These are phyloP conservation scores for Sciurus vulgaris DNA, from an alignment of 2,797 vertebrate genomes.

Conservation along the genomic window DNA sequence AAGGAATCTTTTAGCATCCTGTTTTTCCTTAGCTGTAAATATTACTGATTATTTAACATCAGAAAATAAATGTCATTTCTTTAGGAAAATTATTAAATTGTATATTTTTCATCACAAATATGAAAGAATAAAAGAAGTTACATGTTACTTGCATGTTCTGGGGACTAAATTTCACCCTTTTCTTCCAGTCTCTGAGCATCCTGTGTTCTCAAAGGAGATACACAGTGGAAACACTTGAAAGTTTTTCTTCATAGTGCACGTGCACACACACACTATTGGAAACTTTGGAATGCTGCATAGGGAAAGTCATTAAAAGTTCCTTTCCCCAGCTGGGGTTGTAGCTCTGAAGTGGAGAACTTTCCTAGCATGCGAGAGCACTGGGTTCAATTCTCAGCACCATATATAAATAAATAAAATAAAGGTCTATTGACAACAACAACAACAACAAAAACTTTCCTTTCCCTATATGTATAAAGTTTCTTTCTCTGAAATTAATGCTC, in stretches of 20 bases:
- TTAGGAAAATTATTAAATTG: not conserved
- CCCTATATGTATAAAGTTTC: not conserved
- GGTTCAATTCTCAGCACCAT: no score
- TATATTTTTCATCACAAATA: not conserved
- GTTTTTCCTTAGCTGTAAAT: conserved; percentile 5
- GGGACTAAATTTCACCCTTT: not conserved
- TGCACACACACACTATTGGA: not conserved
- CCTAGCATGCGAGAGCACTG: no score
- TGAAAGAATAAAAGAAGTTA: not conserved
- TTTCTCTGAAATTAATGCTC: not conserved
- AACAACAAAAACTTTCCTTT: not conserved
- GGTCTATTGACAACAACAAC: no score
- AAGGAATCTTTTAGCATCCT: not conserved
- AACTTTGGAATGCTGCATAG: not conserved
- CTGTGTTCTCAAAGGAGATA: not conserved
- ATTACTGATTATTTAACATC: not conserved
- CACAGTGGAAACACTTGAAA: not conserved
- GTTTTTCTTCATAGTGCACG: not conserved
- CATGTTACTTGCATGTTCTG: not conserved
- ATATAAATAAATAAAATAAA: no score
- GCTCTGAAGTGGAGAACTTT: no score
- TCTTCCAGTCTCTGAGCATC: not conserved
- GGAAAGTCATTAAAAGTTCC: not conserved
- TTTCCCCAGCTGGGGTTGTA: not conserved
- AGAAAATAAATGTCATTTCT: conserved; percentile 10